phyloP scores from a whole-genome alignment of 1,140 invertebrate species.

The Drosophila ambigua region DNA sequence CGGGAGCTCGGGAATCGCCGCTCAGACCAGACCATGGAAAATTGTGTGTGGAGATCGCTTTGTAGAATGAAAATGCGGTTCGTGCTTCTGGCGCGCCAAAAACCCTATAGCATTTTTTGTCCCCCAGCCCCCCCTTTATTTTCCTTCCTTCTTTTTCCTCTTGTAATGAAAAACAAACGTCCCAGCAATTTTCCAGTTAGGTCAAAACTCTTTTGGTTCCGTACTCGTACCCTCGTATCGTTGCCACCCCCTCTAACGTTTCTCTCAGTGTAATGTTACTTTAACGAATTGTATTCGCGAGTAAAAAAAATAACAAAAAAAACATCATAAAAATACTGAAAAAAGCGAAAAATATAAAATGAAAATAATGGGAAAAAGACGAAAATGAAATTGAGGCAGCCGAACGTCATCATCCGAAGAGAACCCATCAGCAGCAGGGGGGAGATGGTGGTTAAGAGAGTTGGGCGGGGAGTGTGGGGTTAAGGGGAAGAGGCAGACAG shows the following conservation, averaged over 20 bases:
- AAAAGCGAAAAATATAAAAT: conserved; percentile 52
- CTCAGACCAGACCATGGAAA: conserved; percentile 71
- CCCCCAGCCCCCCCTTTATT: too few species aligned
- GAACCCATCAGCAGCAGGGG: conserved; percentile 20
- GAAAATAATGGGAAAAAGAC: conserved; percentile 81
- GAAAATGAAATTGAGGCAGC: conserved; percentile 75
- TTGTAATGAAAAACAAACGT: conserved; percentile 79
- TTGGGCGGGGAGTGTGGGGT: neutral
- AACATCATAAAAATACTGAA: conserved; percentile 28
- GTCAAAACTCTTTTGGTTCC: conserved; percentile 41
- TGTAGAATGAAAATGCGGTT: conserved; percentile 77
- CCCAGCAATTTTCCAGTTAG: conserved; percentile 79
- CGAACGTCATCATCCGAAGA: conserved; percentile 6
- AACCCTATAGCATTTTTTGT: too few species aligned
- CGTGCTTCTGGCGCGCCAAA: conserved; percentile 61
- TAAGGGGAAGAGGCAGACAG: neutral
- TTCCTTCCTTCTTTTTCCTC: neutral
- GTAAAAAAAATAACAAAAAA: conserved; percentile 18
- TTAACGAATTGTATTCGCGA: conserved; percentile 63
- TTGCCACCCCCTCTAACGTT: conserved; percentile 27
- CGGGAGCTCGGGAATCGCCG: conserved; percentile 11
- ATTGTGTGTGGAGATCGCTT: conserved; percentile 70
- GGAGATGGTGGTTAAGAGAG: neutral
- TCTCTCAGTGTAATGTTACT: conserved; percentile 72
- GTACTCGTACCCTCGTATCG: conserved; percentile 2